phyloP scores from a whole-genome alignment of 2,113 vertebrate genomes.

The Cavia aperea region DNA sequence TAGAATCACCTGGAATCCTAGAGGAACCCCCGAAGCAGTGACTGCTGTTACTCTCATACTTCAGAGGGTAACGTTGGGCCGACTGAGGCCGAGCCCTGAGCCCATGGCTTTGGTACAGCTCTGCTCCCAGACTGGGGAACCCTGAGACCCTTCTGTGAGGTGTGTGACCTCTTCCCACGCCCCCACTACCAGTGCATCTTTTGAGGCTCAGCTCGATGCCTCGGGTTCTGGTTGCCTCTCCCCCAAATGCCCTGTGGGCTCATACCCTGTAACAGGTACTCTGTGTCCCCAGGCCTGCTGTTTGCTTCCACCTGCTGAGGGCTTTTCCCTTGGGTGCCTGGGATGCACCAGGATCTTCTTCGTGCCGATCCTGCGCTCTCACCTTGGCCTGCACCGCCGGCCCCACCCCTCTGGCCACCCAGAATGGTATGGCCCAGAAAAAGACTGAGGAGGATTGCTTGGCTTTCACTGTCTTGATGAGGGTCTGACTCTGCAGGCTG shows the following conservation, averaged over 20 bases:
- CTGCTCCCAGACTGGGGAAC: too few relatives aligned
- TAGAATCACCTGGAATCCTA: background rate
- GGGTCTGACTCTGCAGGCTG: background rate
- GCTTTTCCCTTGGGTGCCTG: background rate
- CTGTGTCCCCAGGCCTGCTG: background rate
- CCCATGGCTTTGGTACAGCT: background rate
- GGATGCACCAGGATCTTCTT: background rate
- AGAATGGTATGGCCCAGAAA: background rate
- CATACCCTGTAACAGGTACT: background rate
- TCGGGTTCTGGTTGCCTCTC: background rate
- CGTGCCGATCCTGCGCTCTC: background rate
- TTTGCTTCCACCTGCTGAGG: background rate
- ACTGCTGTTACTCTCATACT: background rate
- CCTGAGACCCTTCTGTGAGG: too few relatives aligned
- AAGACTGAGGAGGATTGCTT: background rate
- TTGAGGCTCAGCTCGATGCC: background rate
- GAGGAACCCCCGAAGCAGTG: background rate
- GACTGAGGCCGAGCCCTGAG: background rate
- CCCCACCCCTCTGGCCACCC: background rate
- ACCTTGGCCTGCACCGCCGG: background rate
- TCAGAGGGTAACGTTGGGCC: background rate
- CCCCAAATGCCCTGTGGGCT: background rate
- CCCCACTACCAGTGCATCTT: background rate
- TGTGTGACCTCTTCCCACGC: background rate
- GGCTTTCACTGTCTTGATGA: background rate